phyloP scores from a whole-genome alignment of 2,888 invertebrate species.

The Apodemia zela region DNA sequence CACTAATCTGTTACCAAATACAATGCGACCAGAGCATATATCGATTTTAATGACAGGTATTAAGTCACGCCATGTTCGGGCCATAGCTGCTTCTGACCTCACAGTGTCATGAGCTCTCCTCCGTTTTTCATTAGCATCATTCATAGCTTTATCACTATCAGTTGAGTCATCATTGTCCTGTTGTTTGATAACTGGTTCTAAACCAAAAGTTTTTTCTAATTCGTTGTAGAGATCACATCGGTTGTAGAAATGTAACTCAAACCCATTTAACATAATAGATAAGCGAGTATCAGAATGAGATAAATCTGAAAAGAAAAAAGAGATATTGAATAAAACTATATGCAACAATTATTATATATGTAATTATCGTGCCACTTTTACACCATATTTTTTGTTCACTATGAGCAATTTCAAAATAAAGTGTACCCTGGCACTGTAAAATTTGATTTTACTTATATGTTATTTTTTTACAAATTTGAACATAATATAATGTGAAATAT shows the following conservation, averaged over 20 bases:
- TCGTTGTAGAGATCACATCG: conserved; percentile 92
- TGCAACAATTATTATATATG: too few relatives aligned
- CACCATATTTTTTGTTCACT: too few relatives aligned
- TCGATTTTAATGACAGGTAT: conserved; percentile 98
- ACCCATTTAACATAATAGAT: conserved; percentile 94
- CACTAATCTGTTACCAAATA: conserved; percentile 96
- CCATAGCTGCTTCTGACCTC: conserved; percentile 90
- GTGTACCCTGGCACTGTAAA: too few relatives aligned
- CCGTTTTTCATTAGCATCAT: conserved; percentile 81
- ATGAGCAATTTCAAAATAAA: too few relatives aligned
- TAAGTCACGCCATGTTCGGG: conserved; percentile 95
- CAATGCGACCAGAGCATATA: conserved; percentile 93
- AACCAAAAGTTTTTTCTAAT: conserved; percentile 92
- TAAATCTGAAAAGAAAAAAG: conserved; percentile 83
- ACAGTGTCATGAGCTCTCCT: conserved; percentile 71
- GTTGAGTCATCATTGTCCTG: conserved; percentile 77
- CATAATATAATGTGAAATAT: too few relatives aligned
- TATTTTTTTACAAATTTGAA: too few relatives aligned
- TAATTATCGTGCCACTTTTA: too few relatives aligned
- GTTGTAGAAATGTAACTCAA: conserved; percentile 97
- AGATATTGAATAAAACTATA: not conserved
- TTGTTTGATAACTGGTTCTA: conserved; percentile 88
- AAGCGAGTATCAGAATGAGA: conserved; percentile 96
- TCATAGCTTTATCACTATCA: conserved; percentile 81
- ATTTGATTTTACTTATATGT: too few relatives aligned